Base-by-base conservation (phyloP, 2,113 vertebrate genomes). In the Oncorhynchus clarkii region DNA sequence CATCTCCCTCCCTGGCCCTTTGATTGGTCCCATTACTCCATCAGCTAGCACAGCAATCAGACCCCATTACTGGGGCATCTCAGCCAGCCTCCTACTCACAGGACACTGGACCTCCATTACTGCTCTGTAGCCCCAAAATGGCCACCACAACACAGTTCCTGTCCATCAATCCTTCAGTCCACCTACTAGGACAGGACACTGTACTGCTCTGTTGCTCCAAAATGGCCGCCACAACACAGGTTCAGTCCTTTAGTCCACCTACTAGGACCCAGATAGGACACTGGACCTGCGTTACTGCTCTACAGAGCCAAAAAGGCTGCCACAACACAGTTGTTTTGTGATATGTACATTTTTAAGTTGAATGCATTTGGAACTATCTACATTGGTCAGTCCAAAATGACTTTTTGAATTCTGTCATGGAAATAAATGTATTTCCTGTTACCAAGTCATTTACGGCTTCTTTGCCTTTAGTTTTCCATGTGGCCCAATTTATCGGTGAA, bases 21-120 rank as follows among this genome's bases (percentile, higher is more conserved):
- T 14, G 18, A 60, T 60, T 22, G n/a, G 54, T 16, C 27, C 11
- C 16, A 59, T 57, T 34, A 26, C 54, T 72, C 31, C 34, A 29
- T 31, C 45, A 66, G 64, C 64, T 9, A 66, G 20, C 65, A 70
- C 16, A 49, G 70, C 62, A 76, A 71, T 74, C 67, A 70, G 54
- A 59, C 72, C 71, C 54, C 27, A 14, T 60, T 67, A 67, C 66
- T 9, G 14, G 59, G 16, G 3, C n/a, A 48, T 62, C 60, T 64
- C 59, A 48, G 26, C 24, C 11, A 29, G 45, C 67, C 45, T 34
- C 54, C 54, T 34, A 31, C 77, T 72, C 71, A 51, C 49, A 39
- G 34, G 34, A 39, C 34, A 39, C 64, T 66, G 31, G 31, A 34
- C 31, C 31, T 34, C 4, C 31, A 7, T 34, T 34, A 34, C 31